Evolutionary conservation across 2,797 vertebrate genomes (phyloP).

Genomic region (Limosa lapponica): DNA sequence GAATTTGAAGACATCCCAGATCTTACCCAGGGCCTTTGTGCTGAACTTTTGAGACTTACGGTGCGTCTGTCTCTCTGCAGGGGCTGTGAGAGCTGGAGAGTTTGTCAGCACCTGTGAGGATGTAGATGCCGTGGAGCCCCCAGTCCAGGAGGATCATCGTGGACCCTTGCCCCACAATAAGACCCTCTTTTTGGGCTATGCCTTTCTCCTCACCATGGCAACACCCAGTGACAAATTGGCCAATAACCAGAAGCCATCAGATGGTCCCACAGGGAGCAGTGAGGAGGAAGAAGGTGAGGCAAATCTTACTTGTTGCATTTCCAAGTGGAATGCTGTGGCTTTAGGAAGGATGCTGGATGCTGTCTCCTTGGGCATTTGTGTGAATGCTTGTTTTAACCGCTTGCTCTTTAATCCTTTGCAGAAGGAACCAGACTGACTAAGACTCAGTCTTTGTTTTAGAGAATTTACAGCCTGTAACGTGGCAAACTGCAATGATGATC

Average conservation of each 20-base stretch:
- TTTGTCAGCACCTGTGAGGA: slow-evolving; percentile 83
- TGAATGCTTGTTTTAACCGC: background rate
- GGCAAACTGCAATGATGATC: background rate
- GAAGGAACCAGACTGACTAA: background rate
- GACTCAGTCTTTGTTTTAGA: background rate
- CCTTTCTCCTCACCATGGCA: slow-evolving; percentile 93
- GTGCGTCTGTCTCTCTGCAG: slow-evolving; percentile 20
- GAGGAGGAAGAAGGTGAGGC: slow-evolving; percentile 88
- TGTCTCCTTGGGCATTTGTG: background rate
- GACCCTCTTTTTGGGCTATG: slow-evolving; percentile 94
- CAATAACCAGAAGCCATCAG: slow-evolving; percentile 75
- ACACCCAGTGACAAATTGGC: slow-evolving; percentile 85
- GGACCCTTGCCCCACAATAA: slow-evolving; percentile 90
- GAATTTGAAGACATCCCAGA: background rate
- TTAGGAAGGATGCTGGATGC: background rate
- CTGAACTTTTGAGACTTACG: background rate
- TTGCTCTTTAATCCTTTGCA: background rate
- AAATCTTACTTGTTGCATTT: background rate
- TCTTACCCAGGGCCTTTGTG: background rate
- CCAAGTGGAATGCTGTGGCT: background rate
- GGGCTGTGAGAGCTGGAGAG: slow-evolving; percentile 67
- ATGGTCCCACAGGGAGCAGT: slow-evolving; percentile 73
- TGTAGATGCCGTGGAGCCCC: slow-evolving; percentile 75
- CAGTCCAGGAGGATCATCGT: slow-evolving; percentile 77
- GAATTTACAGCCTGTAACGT: background rate